Evolutionary conservation across 2,113 vertebrate species (phyloP).

Genomic region (Heterotilapia buettikoferi): DNA sequence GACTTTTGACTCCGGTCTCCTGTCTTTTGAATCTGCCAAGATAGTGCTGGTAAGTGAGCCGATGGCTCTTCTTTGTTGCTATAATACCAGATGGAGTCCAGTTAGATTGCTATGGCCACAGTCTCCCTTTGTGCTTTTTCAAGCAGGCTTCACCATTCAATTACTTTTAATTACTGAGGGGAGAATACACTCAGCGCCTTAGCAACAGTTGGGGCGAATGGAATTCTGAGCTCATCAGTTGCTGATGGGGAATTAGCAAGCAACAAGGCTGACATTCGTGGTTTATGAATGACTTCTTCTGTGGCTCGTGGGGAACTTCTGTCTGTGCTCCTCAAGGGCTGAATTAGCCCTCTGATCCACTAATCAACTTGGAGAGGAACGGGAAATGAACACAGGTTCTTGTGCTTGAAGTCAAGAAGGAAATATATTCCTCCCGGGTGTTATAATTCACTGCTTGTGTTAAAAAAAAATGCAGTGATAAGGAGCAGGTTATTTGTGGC

Average conservation of each 20-base stretch:
- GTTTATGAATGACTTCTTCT: slow-evolving; percentile 50
- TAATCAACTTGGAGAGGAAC: slow-evolving; percentile 68
- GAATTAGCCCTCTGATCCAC: slow-evolving; percentile 70
- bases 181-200: slow-evolving; percentile 15
- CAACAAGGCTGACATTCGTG: slow-evolving; percentile 33
- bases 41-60: neutral
- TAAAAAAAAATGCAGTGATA: neutral
- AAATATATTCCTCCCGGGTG: slow-evolving; percentile 12
- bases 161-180: slow-evolving; percentile 52
- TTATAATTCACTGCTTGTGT: slow-evolving; percentile 19
- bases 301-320: slow-evolving; percentile 43
- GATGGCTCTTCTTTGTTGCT: neutral
- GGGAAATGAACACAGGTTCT: slow-evolving; percentile 51
- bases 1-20: neutral
- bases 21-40: neutral
- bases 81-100: neutral
- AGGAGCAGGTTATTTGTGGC: slow-evolving; percentile 12
- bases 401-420: slow-evolving; percentile 13
- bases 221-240: slow-evolving; percentile 6
- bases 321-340: slow-evolving; percentile 57
- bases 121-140: neutral
- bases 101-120: slow-evolving; percentile 12
- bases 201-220: neutral
- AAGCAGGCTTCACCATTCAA: slow-evolving; percentile 25
- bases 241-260: slow-evolving; percentile 37